Evolutionary conservation across 2,113 vertebrate species (phyloP).

Genomic region (Odocoileus virginianus): DNA sequence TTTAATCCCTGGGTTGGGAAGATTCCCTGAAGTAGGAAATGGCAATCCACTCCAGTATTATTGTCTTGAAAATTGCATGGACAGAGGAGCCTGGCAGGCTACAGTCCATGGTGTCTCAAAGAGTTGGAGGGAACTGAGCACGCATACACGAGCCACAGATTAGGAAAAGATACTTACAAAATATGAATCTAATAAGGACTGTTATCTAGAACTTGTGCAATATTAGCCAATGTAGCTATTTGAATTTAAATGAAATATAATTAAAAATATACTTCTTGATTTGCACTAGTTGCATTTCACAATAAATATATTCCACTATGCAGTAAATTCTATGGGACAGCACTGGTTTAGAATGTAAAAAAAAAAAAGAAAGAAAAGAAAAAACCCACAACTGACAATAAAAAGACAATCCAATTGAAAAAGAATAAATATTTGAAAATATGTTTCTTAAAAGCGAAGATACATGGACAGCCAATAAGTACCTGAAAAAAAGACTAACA

Average conservation of each 20-base stretch:
- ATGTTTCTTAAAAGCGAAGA: neutral
- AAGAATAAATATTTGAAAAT: neutral
- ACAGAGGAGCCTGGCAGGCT: neutral
- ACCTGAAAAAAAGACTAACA: neutral
- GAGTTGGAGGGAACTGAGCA: neutral
- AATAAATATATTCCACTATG: neutral
- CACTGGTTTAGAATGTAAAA: neutral
- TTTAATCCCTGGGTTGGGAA: neutral
- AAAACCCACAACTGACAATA: neutral
- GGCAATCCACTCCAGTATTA: neutral
- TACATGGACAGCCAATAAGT: neutral
- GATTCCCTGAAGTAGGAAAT: neutral
- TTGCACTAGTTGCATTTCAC: neutral
- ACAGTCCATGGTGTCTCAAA: neutral
- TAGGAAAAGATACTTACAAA: neutral
- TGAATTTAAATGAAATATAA: neutral
- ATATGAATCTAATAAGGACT: neutral
- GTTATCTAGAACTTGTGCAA: neutral
- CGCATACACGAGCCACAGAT: rapidly evolving
- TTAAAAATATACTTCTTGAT: neutral
- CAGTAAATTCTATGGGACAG: neutral
- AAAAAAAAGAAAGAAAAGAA: neutral
- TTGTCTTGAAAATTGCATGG: neutral
- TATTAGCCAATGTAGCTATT: neutral
- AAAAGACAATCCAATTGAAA: neutral